These are phyloP conservation scores for Paramacrobiotus metropolitanus DNA, from an alignment of 1,140 invertebrate species.

Conservation along the genomic window DNA sequence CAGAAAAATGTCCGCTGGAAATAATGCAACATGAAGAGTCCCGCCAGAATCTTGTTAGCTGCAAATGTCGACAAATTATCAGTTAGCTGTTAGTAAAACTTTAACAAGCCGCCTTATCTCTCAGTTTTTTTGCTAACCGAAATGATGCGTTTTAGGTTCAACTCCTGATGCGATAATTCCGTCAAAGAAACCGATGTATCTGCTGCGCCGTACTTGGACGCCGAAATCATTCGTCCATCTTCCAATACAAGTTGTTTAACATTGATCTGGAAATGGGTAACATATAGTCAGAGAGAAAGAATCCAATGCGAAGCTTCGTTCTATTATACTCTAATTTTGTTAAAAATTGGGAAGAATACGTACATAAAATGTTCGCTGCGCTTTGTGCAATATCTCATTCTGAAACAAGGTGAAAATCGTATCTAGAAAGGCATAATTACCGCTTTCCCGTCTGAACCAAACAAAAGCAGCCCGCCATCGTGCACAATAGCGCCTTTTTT, in stretches of 20 bases:
- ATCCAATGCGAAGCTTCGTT: no score
- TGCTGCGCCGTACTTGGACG: slow-evolving; percentile 47
- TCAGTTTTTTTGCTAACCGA: no score
- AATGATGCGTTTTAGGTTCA: slow-evolving; percentile 33
- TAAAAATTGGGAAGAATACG: no score
- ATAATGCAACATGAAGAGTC: slow-evolving; percentile 24
- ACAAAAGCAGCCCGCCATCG: slow-evolving; percentile 49
- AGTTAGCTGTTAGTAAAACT: background rate
- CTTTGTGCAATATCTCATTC: no score
- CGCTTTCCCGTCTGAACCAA: slow-evolving; percentile 43
- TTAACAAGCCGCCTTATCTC: no score
- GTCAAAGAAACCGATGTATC: slow-evolving; percentile 30
- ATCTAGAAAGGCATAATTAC: no score
- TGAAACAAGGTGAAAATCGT: no score
- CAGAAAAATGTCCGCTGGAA: slow-evolving; percentile 28
- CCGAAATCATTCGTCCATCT: slow-evolving; percentile 55
- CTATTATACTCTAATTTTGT: no score
- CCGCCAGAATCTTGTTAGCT: slow-evolving; percentile 19
- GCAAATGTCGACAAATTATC: background rate
- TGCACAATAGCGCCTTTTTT: slow-evolving; percentile 41
- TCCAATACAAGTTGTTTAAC: slow-evolving; percentile 36
- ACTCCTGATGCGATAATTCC: slow-evolving; percentile 52
- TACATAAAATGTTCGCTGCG: no score
- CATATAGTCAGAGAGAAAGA: no score
- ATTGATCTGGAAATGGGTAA: slow-evolving; percentile 37